These are phyloP conservation scores for Limnephilus auricula DNA, from an alignment of 2,888 invertebrate species.

Conservation along the genomic window DNA sequence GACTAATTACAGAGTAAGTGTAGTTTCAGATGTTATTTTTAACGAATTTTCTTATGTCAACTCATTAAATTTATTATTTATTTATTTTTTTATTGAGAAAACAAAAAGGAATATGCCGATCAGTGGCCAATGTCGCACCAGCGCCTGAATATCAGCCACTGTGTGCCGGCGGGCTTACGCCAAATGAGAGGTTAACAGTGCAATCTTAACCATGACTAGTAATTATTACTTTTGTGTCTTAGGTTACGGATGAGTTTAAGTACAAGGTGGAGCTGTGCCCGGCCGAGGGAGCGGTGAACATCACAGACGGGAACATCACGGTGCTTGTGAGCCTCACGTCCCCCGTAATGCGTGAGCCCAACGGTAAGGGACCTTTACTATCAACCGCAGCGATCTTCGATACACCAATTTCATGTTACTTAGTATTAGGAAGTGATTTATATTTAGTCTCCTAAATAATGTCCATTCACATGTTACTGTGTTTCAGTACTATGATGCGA, in stretches of 20 bases:
- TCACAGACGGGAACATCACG: slow-evolving; percentile 86
- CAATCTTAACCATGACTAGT: slow-evolving; percentile 66
- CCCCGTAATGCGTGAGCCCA: slow-evolving; percentile 92
- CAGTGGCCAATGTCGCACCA: no score
- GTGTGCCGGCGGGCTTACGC: no score
- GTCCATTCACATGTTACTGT: slow-evolving; percentile 63
- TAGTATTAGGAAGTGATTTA: slow-evolving; percentile 55
- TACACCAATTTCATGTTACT: slow-evolving; percentile 71
- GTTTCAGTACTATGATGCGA: slow-evolving; percentile 65
- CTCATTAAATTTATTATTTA: no score
- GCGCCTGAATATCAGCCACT: no score
- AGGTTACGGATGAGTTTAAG: slow-evolving; percentile 84
- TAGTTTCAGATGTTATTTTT: no score
- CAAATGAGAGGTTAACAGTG: no score
- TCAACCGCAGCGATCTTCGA: slow-evolving; percentile 68
- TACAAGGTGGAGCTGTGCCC: slow-evolving; percentile 91
- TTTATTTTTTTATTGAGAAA: no score
- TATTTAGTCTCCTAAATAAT: slow-evolving; percentile 46
- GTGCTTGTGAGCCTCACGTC: slow-evolving; percentile 95
- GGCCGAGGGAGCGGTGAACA: slow-evolving; percentile 90
- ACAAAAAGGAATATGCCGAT: no score
- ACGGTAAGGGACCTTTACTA: slow-evolving; percentile 73
- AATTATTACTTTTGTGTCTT: slow-evolving; percentile 67
- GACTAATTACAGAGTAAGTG: no score
- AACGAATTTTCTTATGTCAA: no score